A percentile compares a stretch with the other conserved stretches of the same genome.
Conservation (phyloP, 2,113 vertebrate species). For the Oreochromis spilurus region DNA sequence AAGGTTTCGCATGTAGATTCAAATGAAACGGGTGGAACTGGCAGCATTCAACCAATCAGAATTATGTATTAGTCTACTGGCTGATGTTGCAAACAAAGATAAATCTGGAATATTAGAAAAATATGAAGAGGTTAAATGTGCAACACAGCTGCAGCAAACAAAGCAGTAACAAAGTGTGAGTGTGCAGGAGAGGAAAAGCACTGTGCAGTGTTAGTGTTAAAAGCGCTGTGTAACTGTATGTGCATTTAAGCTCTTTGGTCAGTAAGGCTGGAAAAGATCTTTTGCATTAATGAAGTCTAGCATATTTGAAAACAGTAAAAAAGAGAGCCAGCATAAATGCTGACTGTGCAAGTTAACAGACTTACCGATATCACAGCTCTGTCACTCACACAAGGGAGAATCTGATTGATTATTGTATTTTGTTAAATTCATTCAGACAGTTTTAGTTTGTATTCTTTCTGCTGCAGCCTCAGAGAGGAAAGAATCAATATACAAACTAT, state of each 20-base stretch:
- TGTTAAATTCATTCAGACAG: neutral
- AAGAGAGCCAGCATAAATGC: accelerated
- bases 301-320: neutral
- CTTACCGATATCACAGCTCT: neutral
- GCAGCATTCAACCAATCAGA: neutral
- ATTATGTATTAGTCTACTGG: neutral
- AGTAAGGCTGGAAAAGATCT: neutral
- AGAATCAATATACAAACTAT: neutral
- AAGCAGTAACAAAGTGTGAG: neutral
- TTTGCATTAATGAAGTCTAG: neutral
- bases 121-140: neutral
- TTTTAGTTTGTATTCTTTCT: neutral
- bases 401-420: neutral
- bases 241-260: neutral
- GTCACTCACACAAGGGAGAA: neutral
- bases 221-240: neutral
- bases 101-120: neutral
- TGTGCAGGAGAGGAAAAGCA: neutral
- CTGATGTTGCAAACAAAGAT: neutral
- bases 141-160: neutral
- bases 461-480: neutral
- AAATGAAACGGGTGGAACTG: neutral
- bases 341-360: neutral
- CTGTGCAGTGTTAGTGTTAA: neutral
- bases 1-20: neutral